phyloP scores from a whole-genome alignment of 2,113 vertebrate species.

The Gopherus flavomarginatus region DNA sequence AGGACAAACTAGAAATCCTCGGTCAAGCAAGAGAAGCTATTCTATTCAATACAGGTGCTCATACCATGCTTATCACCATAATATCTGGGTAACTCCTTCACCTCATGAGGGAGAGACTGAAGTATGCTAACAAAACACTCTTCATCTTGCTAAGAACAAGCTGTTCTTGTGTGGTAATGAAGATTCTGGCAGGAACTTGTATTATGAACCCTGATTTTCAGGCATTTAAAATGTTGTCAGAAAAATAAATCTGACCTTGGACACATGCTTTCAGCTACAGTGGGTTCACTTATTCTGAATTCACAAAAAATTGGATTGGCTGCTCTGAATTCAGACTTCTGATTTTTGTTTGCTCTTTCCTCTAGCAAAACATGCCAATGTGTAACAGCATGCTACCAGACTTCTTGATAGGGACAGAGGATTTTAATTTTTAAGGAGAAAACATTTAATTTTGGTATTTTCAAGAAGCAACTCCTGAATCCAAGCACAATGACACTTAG shows the following conservation, averaged over 20 bases:
- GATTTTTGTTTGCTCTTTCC: constrained; percentile 1
- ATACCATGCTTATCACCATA: neutral
- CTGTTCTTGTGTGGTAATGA: constrained; percentile 58
- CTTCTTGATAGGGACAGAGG: neutral
- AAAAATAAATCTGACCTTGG: constrained; percentile 51
- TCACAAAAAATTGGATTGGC: neutral
- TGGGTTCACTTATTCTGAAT: neutral
- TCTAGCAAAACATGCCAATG: neutral
- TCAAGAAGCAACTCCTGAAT: neutral
- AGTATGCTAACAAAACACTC: constrained; percentile 35
- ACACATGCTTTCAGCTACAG: constrained; percentile 14
- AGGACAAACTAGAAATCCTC: constrained; percentile 18
- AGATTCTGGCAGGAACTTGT: constrained; percentile 50
- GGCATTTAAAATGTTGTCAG: constrained; percentile 38
- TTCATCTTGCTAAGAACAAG: constrained; percentile 53
- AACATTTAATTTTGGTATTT: neutral
- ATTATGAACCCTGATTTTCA: constrained; percentile 53
- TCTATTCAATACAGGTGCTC: constrained; percentile 46
- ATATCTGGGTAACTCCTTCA: constrained; percentile 63
- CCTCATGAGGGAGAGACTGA: constrained; percentile 41
- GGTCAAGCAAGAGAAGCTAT: constrained; percentile 36
- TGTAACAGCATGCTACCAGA: constrained; percentile 13
- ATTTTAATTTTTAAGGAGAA: neutral
- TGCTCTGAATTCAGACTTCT: constrained; percentile 26
- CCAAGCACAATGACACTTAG: neutral